phyloP scores from a whole-genome alignment of 2,888 invertebrate genomes.

The Sicus ferrugineus region DNA sequence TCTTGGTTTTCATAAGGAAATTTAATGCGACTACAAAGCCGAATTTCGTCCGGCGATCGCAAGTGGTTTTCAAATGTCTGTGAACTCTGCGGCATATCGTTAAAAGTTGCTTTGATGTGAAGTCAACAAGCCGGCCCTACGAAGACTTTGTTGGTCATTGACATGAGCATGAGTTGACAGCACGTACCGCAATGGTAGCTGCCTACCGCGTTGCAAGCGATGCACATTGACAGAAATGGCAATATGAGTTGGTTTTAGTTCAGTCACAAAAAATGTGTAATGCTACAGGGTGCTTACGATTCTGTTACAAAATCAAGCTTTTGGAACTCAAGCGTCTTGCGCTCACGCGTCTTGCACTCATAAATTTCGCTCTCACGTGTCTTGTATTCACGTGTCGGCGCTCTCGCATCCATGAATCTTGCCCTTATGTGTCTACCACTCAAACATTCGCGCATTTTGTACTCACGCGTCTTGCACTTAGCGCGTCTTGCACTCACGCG shows the following conservation, averaged over 20 bases:
- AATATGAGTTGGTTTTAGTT: background rate
- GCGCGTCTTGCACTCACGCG: too few species aligned
- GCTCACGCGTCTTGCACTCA: too few species aligned
- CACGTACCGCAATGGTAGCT: background rate
- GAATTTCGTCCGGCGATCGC: background rate
- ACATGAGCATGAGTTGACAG: conserved; percentile 8
- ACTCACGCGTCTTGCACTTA: too few species aligned
- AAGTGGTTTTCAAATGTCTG: background rate
- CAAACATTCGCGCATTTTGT: too few species aligned
- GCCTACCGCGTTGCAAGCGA: background rate
- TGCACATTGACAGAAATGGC: background rate
- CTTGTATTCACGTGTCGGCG: too few species aligned
- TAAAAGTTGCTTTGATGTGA: conserved; percentile 7
- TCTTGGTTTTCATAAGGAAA: conserved; percentile 2
- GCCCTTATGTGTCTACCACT: too few species aligned
- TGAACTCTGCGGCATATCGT: background rate
- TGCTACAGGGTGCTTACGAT: too few species aligned
- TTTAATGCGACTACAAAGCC: conserved; percentile 18
- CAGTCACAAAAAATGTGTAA: too few species aligned
- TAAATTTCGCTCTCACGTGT: too few species aligned
- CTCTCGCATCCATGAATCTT: too few species aligned
- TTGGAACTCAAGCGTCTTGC: too few species aligned
- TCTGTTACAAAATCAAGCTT: too few species aligned
- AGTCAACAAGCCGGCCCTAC: background rate
- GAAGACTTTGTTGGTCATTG: background rate